phyloP scores from a whole-genome alignment of 2,113 vertebrate species.

The Ploceus nigricollis region DNA sequence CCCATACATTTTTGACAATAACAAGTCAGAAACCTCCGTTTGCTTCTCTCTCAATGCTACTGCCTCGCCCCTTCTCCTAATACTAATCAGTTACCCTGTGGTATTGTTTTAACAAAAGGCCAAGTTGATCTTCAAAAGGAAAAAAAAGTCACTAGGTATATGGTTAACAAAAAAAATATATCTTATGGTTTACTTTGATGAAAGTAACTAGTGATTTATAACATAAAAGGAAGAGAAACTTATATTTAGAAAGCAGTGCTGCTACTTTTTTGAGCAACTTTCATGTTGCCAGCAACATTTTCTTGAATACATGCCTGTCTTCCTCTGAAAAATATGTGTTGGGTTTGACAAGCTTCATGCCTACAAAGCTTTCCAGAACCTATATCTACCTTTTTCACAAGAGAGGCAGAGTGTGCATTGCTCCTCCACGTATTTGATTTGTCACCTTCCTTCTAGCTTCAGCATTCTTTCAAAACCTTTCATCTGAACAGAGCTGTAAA shows the following conservation, averaged over 20 bases:
- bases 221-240: neutral
- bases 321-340: neutral
- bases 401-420: neutral
- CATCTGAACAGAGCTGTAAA: neutral
- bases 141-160: neutral
- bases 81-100: neutral
- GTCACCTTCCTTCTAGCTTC: neutral
- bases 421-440: neutral
- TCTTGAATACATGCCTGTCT: rapidly evolving
- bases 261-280: neutral
- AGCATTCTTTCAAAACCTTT: neutral
- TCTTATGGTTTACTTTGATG: neutral
- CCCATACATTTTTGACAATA: neutral
- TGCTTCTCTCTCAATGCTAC: neutral
- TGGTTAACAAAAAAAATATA: neutral
- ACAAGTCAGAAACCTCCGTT: neutral
- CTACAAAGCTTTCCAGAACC: neutral
- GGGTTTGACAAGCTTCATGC: neutral
- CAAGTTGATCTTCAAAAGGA: neutral
- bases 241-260: neutral
- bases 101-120: neutral
- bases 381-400: neutral
- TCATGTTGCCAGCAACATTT: neutral
- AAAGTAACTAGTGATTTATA: neutral
- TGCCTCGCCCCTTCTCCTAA: neutral